Conservation (phyloP, 1,140 invertebrate genomes). For the Formica selysi region DNA sequence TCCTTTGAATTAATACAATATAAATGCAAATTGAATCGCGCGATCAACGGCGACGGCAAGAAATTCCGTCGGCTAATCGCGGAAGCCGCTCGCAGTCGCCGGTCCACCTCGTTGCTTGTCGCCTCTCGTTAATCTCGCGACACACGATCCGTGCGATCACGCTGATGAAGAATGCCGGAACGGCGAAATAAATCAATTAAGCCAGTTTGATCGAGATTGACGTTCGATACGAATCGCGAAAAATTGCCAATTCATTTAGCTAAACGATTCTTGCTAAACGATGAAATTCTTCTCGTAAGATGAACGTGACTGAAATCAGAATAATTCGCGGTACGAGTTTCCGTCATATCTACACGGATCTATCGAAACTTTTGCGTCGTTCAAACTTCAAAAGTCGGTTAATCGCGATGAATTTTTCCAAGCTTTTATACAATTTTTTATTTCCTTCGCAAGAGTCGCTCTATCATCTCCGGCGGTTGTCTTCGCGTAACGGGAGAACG, state of each 20-base stretch:
- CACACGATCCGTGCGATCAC: conserved; percentile 18
- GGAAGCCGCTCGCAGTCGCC: background rate
- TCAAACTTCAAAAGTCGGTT: background rate
- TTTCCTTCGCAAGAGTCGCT: background rate
- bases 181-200: conserved; percentile 31
- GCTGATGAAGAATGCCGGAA: background rate
- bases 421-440: conserved; percentile 36
- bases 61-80: conserved; percentile 48
- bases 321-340: conserved; percentile 16
- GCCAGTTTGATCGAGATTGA: background rate
- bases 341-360: no score
- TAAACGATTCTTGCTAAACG: background rate
- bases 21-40: conserved; percentile 80
- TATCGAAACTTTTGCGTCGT: background rate
- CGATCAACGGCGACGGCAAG: conserved; percentile 40
- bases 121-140: conserved; percentile 2
- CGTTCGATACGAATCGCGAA: background rate
- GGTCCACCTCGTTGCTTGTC: conserved; percentile 9
- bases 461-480: conserved; percentile 6
- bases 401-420: conserved; percentile 19
- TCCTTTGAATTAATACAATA: conserved; percentile 80
- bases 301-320: background rate
- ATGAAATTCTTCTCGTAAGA: background rate
- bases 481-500: conserved; percentile 44
- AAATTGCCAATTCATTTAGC: background rate